Evolutionary conservation across 2,113 vertebrate species (phyloP).

Genomic region (Dissostichus mawsoni): DNA sequence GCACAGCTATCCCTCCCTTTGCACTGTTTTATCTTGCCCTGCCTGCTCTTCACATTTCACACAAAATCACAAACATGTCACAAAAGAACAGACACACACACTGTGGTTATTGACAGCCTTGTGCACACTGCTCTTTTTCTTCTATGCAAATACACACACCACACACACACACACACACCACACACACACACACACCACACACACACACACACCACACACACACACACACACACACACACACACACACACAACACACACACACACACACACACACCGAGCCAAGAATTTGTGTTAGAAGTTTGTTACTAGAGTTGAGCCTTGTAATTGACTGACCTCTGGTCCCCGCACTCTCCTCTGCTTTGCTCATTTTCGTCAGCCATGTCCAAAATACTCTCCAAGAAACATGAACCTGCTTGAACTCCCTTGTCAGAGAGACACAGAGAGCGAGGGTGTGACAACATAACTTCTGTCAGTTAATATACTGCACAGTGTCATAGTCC

Average conservation of each 20-base stretch:
- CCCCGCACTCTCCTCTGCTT: constrained; percentile 67
- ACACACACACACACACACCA: constrained; percentile 40
- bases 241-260: neutral
- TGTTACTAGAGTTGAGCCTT: constrained; percentile 74
- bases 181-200: constrained; percentile 32
- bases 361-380: constrained; percentile 61
- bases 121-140: neutral
- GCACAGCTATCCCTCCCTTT: constrained; percentile 45
- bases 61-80: constrained; percentile 37
- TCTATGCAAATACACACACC: neutral
- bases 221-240: too few relatives aligned
- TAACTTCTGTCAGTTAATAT: constrained; percentile 51
- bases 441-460: constrained; percentile 63
- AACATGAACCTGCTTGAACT: constrained; percentile 79
- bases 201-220: constrained; percentile 35
- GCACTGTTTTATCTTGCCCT: constrained; percentile 29
- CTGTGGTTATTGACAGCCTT: constrained; percentile 31
- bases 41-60: constrained; percentile 32
- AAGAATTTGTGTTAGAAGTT: constrained; percentile 74
- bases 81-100: constrained; percentile 47
- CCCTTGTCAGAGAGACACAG: constrained; percentile 47
- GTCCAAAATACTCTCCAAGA: constrained; percentile 72
- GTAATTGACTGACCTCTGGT: constrained; percentile 80
- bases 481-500: constrained; percentile 15
- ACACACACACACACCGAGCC: constrained; percentile 48